Conservation (phyloP, 1,140 invertebrate genomes). For the Rhynchophorus ferrugineus region DNA sequence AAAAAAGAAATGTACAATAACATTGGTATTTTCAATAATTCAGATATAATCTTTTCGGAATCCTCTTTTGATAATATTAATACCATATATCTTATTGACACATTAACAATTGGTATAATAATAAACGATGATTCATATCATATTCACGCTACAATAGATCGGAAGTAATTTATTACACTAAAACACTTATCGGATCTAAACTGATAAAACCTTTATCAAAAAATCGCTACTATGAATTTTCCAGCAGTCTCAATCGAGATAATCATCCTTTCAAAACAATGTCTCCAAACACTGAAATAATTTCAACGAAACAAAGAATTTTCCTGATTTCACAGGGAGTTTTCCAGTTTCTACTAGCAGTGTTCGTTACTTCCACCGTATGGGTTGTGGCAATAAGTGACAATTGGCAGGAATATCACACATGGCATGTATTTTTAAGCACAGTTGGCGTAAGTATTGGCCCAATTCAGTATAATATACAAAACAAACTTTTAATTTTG, state of each 20-base stretch:
- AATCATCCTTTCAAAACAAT: not conserved
- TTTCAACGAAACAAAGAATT: conserved; percentile 7
- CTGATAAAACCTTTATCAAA: not conserved
- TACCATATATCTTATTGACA: too few species aligned
- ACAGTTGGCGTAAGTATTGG: conserved; percentile 14
- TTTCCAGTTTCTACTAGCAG: conserved; percentile 9
- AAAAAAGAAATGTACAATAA: too few species aligned
- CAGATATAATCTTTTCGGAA: too few species aligned
- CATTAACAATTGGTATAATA: not conserved
- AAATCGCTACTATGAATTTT: not conserved
- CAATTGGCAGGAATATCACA: conserved; percentile 2
- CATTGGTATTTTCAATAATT: too few species aligned
- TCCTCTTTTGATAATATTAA: too few species aligned
- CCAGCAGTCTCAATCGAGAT: not conserved
- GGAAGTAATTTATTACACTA: too few species aligned
- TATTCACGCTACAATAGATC: too few species aligned
- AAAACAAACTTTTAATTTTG: not conserved
- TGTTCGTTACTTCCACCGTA: conserved; percentile 13
- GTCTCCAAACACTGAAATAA: not conserved
- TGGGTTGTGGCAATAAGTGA: conserved; percentile 13
- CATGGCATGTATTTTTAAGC: conserved; percentile 17
- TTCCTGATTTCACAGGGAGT: conserved; percentile 9
- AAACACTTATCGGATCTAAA: too few species aligned
- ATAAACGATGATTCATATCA: too few species aligned
- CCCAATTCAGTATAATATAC: not conserved